These are phyloP conservation scores for Caretta caretta DNA, from an alignment of 2,113 vertebrate genomes.

Conservation along the genomic window DNA sequence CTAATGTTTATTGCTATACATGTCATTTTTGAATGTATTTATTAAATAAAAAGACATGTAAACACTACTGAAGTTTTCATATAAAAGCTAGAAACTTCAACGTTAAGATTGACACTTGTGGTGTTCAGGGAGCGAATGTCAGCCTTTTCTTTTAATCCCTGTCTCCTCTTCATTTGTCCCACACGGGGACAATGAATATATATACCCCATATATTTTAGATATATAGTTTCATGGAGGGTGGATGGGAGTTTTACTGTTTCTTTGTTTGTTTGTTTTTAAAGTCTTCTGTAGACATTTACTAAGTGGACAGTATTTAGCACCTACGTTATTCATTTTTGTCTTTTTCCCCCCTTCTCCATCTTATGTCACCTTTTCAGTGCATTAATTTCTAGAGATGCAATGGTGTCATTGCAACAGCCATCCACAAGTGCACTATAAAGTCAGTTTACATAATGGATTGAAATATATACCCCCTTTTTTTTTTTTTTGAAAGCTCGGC, in stretches of 20 bases:
- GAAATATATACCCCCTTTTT: neutral
- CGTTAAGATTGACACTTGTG: neutral
- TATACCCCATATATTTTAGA: neutral
- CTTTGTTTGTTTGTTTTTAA: neutral
- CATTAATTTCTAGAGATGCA: neutral
- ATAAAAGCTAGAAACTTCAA: neutral
- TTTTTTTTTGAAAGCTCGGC: neutral
- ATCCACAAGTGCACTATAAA: neutral
- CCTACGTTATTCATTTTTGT: neutral
- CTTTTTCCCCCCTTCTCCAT: neutral
- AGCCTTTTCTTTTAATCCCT: neutral
- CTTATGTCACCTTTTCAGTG: neutral
- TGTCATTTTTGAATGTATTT: neutral
- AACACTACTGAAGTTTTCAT: neutral
- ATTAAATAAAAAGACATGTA: neutral
- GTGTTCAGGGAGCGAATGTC: neutral
- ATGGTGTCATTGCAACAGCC: neutral
- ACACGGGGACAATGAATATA: too few species aligned
- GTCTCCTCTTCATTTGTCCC: neutral
- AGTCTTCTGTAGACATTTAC: rapidly evolving
- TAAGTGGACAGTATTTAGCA: neutral
- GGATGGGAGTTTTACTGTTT: neutral
- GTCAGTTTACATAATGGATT: neutral
- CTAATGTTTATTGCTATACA: neutral
- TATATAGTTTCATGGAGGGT: neutral